Evolutionary conservation across 2,888 invertebrate genomes (phyloP).

Genomic region (Troides oblongomaculatus): DNA sequence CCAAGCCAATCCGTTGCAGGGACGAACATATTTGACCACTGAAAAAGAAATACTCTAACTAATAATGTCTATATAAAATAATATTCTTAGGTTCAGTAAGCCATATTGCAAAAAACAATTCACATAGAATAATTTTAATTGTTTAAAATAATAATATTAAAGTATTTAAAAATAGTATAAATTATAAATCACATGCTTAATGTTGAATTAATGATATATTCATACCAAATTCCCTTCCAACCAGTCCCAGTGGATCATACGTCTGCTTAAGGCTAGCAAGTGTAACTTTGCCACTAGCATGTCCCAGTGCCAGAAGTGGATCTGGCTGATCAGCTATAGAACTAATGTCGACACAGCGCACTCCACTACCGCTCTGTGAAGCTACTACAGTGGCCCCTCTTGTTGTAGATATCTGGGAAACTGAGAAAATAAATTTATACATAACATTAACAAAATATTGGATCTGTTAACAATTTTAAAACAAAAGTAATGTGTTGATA

Average conservation of each 20-base stretch:
- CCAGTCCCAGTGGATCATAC: slow-evolving; percentile 83
- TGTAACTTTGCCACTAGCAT: slow-evolving; percentile 92
- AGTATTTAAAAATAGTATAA: no score
- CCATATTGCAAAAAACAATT: no score
- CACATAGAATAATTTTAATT: not conserved
- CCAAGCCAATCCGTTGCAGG: slow-evolving; percentile 94
- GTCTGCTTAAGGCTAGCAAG: slow-evolving; percentile 88
- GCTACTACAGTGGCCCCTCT: slow-evolving; percentile 85
- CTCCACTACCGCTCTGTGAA: slow-evolving; percentile 89
- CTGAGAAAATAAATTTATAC: slow-evolving; percentile 57
- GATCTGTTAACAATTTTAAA: no score
- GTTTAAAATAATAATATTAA: not conserved
- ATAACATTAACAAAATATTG: not conserved
- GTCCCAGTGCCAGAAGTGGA: slow-evolving; percentile 91
- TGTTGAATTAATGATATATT: not conserved
- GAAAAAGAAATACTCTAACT: slow-evolving; percentile 11
- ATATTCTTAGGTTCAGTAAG: no score
- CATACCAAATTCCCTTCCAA: slow-evolving; percentile 90
- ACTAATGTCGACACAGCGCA: slow-evolving; percentile 91
- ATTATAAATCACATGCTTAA: not conserved
- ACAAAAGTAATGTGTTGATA: no score
- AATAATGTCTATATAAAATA: no score
- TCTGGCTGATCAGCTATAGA: slow-evolving; percentile 88
- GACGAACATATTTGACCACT: slow-evolving; percentile 91
- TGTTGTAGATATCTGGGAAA: slow-evolving; percentile 84